These are phyloP conservation scores for Atherix ibis DNA, from an alignment of 2,888 invertebrate genomes.

Conservation along the genomic window DNA sequence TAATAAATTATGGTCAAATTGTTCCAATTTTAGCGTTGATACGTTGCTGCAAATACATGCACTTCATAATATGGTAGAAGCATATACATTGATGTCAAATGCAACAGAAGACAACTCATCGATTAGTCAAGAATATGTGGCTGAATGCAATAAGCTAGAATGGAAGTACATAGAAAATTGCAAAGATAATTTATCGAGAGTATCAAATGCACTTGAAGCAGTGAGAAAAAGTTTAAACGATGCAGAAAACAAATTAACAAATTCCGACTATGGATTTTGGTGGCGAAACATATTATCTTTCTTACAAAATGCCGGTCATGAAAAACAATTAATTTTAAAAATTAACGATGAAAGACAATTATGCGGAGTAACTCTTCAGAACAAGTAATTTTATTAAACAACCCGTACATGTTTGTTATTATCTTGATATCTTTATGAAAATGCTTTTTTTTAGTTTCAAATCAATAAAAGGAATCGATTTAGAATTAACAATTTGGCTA, in stretches of 20 bases:
- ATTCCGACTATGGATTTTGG: slow-evolving; percentile 9
- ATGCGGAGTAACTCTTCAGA: no score
- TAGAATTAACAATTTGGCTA: slow-evolving; percentile 20
- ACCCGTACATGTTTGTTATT: no score
- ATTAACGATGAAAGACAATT: slow-evolving; percentile 17
- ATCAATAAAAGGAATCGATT: slow-evolving; percentile 12
- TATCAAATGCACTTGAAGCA: slow-evolving; percentile 2
- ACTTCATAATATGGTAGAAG: slow-evolving; percentile 44
- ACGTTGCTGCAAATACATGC: slow-evolving; percentile 50
- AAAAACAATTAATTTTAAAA: slow-evolving; percentile 17
- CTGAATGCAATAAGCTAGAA: slow-evolving; percentile 37
- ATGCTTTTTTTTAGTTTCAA: slow-evolving; percentile 7
- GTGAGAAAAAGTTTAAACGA: no score
- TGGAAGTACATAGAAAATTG: slow-evolving; percentile 37
- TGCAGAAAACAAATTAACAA: slow-evolving; percentile 4
- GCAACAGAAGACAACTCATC: slow-evolving; percentile 15
- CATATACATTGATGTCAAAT: slow-evolving; percentile 16
- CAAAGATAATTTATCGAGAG: slow-evolving; percentile 14
- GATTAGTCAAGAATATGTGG: slow-evolving; percentile 15
- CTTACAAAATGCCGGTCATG: slow-evolving; percentile 5
- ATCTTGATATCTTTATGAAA: no score
- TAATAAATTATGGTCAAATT: no score
- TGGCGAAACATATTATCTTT: slow-evolving; percentile 10
- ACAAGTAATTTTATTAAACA: no score
- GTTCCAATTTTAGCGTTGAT: slow-evolving; percentile 46